Base-by-base conservation (phyloP, 2,113 vertebrate species). In the Oceanodroma tethys region DNA sequence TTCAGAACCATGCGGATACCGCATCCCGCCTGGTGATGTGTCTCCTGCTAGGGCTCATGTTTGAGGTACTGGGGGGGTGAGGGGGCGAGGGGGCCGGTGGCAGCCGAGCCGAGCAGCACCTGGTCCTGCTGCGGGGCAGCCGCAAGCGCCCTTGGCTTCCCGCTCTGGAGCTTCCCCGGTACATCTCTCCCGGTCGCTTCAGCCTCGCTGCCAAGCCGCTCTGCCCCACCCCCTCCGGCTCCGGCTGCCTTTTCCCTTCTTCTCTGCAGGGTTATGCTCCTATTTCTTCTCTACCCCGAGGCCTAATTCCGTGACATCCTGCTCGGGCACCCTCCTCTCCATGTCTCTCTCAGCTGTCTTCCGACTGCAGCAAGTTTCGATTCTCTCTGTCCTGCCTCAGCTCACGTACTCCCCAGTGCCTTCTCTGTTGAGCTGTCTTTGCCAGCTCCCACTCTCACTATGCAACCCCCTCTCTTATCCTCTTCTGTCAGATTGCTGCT, bases 1-100 rank as follows among this genome's bases (percentile, higher is more conserved):
- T 98, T 98, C 98, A 98, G 97, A 98, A 98, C 92, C 98, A 98
- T 83, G 97, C 97, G 23, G 98, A 98, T 36, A 97, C 98, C 93
- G 98, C 98, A 27, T 98, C 95, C 60, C 97, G 97, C 85, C 73
- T 98, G 95, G 98, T 97, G 52, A 97, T 98, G 98, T 53, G 97
- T 58, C 91, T 98, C 86, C 96, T 98, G 27, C 52, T 98, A 58
- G 98, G 97, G 85, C 94, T 98, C 86, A 90, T 98, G 97, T 97
- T 97, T 50, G 98, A 99, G 98, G 98, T 99, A 98, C 38, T 45
- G 92, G 95, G 93, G 82, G 95, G 94, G 89, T 71, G 34, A 50
- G 45, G 45, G 47, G 12, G 17, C 2, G 79, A 50, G 45, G 47
- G 36, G 18, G 20, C 4, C 67, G 60, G 25, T 7, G 68, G 90